phyloP scores from a whole-genome alignment of 2,888 invertebrate species.

The Pristionchus entomophagus region DNA sequence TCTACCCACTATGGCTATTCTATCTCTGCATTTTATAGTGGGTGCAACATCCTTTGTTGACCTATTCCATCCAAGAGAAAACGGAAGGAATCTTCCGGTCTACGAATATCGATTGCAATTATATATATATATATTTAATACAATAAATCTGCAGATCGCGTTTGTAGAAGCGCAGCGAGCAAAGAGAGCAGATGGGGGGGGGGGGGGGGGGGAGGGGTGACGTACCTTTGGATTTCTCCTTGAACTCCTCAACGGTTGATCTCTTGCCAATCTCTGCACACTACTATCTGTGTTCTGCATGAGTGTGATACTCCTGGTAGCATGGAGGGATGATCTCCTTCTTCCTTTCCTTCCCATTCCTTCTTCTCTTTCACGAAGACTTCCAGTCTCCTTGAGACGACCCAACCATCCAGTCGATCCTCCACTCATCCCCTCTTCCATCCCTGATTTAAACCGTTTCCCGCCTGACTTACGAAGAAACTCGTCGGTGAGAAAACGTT shows the following conservation, averaged over 20 bases:
- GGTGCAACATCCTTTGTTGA: conserved; percentile 21
- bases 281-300: neutral
- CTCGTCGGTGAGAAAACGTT: conserved; percentile 43
- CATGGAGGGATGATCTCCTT: conserved; percentile 16
- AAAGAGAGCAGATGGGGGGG: neutral
- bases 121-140: no score
- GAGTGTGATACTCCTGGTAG: conserved; percentile 37
- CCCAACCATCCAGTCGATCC: neutral
- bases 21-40: conserved; percentile 30
- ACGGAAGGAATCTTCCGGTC: neutral
- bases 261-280: neutral
- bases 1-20: conserved; percentile 7
- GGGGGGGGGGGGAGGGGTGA: neutral
- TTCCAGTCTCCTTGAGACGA: conserved; percentile 15
- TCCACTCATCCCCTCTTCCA: conserved; percentile 7
- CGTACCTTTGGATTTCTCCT: conserved; percentile 41
- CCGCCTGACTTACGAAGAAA: conserved; percentile 11
- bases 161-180: no score
- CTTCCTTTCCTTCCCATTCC: conserved; percentile 24
- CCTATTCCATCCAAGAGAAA: conserved; percentile 4
- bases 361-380: conserved; percentile 24
- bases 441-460: neutral
- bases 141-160: no score
- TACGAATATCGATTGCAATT: no score
- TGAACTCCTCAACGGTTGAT: conserved; percentile 28